phyloP scores from a whole-genome alignment of 2,113 vertebrate species.

The Butorides virescens region DNA sequence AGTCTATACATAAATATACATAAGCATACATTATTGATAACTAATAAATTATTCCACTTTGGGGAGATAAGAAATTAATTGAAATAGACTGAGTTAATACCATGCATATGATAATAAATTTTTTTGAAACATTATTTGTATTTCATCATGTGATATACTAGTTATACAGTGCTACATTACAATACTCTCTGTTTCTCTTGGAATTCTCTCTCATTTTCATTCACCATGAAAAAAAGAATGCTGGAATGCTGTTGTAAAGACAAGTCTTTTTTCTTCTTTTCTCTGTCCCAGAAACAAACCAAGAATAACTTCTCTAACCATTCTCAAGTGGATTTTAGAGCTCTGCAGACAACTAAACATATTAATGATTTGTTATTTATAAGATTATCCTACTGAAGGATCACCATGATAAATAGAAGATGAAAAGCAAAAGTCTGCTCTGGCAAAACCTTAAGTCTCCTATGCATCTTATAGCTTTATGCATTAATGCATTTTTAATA shows the following conservation, averaged over 20 bases:
- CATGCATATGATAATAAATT: neutral
- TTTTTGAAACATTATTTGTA: neutral
- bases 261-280: neutral
- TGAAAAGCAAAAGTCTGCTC: constrained; percentile 39
- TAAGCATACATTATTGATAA: neutral
- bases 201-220: neutral
- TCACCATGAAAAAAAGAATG: neutral
- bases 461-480: neutral
- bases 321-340: constrained; percentile 61
- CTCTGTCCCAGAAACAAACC: constrained; percentile 50
- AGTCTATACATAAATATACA: neutral
- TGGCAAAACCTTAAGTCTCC: constrained; percentile 15
- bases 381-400: constrained; percentile 40
- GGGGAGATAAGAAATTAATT: neutral
- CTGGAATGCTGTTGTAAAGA: neutral
- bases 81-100: neutral
- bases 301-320: neutral
- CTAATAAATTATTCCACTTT: constrained; percentile 3
- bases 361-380: constrained; percentile 70
- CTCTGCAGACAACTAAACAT: constrained; percentile 52
- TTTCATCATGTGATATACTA: neutral
- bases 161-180: neutral
- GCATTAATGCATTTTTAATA: constrained; percentile 46
- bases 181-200: neutral
- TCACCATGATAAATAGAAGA: constrained; percentile 35